Conservation (phyloP, 2,888 invertebrate species). For the Euproctis similis region DNA sequence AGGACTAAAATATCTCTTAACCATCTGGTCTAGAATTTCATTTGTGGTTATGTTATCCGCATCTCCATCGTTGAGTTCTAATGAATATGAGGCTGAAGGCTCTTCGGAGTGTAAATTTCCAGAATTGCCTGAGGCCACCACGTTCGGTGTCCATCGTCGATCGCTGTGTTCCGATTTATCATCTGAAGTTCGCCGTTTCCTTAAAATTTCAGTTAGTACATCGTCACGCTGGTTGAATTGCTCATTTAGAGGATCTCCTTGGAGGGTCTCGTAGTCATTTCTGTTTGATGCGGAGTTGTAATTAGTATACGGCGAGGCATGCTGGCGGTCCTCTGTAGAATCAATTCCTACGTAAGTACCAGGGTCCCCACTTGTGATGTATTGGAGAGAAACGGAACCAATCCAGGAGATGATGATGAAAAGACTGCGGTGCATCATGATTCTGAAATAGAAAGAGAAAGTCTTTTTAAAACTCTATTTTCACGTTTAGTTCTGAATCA, state of each 20-base stretch:
- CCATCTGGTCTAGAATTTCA: constrained; percentile 19
- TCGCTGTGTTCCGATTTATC: constrained; percentile 25
- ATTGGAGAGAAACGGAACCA: constrained; percentile 54
- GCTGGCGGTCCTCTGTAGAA: constrained; percentile 32
- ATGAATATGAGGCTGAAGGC: constrained; percentile 22
- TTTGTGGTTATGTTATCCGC: constrained; percentile 33
- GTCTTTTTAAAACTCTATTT: too few relatives aligned
- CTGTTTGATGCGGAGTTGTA: constrained; percentile 21
- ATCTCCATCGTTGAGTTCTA: constrained; percentile 16
- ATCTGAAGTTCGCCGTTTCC: constrained; percentile 28
- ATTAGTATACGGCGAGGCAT: constrained; percentile 34
- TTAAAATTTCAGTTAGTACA: constrained; percentile 12
- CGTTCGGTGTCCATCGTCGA: constrained; percentile 39
- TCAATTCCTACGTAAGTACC: constrained; percentile 34
- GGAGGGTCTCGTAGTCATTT: constrained; percentile 13
- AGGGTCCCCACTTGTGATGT: constrained; percentile 44
- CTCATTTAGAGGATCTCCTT: constrained; percentile 10
- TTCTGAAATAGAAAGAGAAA: constrained; percentile 46
- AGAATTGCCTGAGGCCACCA: constrained; percentile 40
- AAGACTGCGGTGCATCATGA: constrained; percentile 57
- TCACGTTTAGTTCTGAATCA: too few relatives aligned
- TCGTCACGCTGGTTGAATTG: constrained; percentile 21
- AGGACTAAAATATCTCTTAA: constrained; percentile 60
- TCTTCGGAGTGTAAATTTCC: constrained; percentile 35
- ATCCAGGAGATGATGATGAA: constrained; percentile 54